phyloP scores from a whole-genome alignment of 92 coral and sea anemone genomes.

The Isaurus tuberculatus region DNA sequence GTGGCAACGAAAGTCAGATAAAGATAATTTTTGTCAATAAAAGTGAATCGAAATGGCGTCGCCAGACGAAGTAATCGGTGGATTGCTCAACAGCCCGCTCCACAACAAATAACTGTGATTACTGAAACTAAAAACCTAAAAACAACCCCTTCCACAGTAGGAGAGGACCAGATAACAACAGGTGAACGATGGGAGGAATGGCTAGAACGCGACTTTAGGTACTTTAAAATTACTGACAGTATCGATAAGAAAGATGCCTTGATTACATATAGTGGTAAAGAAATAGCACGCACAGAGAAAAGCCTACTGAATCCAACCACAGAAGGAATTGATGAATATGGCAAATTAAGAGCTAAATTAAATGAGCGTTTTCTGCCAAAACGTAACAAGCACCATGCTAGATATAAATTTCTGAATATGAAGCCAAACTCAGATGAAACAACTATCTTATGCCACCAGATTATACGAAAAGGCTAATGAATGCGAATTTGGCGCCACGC shows the following conservation, averaged over 20 bases:
- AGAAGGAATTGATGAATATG: constrained; percentile 30
- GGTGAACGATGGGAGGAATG: constrained; percentile 68
- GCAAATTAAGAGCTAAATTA: constrained; percentile 47
- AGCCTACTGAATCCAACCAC: constrained; percentile 52
- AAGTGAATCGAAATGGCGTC: not conserved
- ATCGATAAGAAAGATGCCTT: constrained; percentile 72
- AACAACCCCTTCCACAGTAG: not conserved
- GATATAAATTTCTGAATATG: not conserved
- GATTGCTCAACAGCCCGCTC: not conserved
- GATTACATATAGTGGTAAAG: constrained; percentile 69
- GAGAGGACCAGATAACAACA: not conserved
- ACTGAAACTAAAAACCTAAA: not conserved
- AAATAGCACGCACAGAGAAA: constrained; percentile 65
- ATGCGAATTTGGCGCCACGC: constrained; percentile 38
- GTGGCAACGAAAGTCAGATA: constrained; percentile 1
- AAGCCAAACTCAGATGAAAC: constrained; percentile 18
- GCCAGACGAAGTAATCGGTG: not conserved
- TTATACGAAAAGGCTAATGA: constrained; percentile 40
- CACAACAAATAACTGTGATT: constrained; percentile 3
- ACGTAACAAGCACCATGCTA: constrained; percentile 48
- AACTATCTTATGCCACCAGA: constrained; percentile 28
- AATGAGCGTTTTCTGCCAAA: constrained; percentile 49
- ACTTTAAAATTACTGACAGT: constrained; percentile 63
- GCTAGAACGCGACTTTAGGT: constrained; percentile 63
- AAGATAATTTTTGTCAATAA: not conserved